phyloP scores from a whole-genome alignment of 2,113 vertebrate species.

The Pantherophis guttatus region DNA sequence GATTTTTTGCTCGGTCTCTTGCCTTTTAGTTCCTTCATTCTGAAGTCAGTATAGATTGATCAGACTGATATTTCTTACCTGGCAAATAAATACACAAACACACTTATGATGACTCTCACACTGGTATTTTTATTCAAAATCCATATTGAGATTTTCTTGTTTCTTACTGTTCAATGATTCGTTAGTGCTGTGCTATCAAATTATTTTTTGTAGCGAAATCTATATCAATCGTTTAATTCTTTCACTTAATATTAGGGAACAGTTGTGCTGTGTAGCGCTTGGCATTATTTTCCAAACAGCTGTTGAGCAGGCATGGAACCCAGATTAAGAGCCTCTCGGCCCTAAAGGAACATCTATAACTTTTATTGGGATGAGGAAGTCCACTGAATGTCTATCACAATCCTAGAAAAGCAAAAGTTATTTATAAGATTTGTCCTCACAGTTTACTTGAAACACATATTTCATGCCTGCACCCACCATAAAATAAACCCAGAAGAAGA shows the following conservation, averaged over 20 bases:
- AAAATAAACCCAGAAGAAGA: no score
- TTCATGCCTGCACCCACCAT: no score
- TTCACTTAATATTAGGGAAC: not conserved
- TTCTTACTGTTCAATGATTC: not conserved
- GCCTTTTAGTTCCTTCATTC: not conserved
- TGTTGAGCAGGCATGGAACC: not conserved
- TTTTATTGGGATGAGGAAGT: not conserved
- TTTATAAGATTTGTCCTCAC: not conserved
- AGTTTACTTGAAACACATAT: not conserved
- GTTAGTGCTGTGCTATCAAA: not conserved
- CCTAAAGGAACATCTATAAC: not conserved
- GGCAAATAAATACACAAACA: not conserved
- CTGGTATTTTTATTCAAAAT: not conserved
- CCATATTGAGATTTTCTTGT: not conserved
- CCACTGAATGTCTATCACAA: not conserved
- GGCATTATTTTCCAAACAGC: not conserved
- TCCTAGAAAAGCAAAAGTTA: not conserved
- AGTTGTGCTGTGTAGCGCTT: not conserved
- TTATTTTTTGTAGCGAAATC: not conserved
- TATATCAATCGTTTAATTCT: not conserved
- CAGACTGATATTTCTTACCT: not conserved
- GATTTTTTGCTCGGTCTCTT: not conserved
- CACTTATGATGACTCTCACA: not conserved
- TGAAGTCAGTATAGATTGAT: not conserved
- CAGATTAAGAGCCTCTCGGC: not conserved